Conservation (phyloP, 2,113 vertebrate genomes). For the Leiothrix lutea region DNA sequence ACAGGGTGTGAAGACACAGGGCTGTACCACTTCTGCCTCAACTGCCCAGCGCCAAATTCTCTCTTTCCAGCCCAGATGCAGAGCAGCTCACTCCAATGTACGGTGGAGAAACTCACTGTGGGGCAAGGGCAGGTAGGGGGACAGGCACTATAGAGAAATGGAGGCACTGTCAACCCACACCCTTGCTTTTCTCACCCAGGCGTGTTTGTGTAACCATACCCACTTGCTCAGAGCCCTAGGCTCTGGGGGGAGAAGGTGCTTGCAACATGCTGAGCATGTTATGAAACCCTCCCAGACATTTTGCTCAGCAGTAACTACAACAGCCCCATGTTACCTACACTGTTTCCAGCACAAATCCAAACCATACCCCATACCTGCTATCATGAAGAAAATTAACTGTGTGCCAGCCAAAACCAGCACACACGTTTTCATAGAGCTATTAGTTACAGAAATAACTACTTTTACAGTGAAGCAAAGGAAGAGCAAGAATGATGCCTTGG, state of each 20-base stretch:
- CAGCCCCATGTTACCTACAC: neutral
- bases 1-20: neutral
- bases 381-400: neutral
- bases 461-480: neutral
- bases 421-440: neutral
- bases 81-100: neutral
- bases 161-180: neutral
- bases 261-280: neutral
- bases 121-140: neutral
- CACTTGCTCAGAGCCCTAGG: neutral
- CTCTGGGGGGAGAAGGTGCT: neutral
- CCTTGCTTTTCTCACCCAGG: neutral
- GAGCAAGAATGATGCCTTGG: neutral
- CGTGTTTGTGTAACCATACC: conserved; percentile 20
- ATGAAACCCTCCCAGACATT: conserved; percentile 41
- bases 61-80: neutral
- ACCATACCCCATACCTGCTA: neutral
- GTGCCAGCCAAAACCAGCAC: neutral
- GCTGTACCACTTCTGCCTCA: neutral
- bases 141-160: neutral
- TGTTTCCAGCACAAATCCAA: neutral
- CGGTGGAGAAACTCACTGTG: neutral
- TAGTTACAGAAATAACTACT: conserved; percentile 15
- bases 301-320: neutral
- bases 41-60: neutral